Evolutionary conservation across 2,888 invertebrate species (phyloP).

Genomic region (Erynnis tages): DNA sequence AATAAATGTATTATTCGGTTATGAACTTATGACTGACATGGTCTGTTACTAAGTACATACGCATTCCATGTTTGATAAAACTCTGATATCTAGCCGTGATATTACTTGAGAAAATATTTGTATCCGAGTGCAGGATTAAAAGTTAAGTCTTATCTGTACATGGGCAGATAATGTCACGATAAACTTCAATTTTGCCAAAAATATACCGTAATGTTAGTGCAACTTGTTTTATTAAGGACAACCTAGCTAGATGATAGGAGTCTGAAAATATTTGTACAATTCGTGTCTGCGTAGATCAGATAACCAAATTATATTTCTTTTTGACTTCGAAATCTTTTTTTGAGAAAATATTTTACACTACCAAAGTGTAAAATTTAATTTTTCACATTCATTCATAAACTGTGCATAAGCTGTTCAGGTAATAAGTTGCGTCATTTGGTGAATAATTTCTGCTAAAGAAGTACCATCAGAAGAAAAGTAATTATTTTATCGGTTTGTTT

Average conservation of each 20-base stretch:
- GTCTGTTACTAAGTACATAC: not conserved
- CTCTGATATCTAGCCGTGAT: conserved; percentile 4
- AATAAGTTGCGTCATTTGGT: too few relatives aligned
- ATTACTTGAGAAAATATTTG: conserved; percentile 13
- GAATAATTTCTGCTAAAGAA: too few relatives aligned
- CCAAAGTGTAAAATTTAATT: too few relatives aligned
- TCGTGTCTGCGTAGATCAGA: not conserved
- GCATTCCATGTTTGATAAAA: not conserved
- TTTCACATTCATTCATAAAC: too few relatives aligned
- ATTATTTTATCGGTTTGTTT: too few relatives aligned
- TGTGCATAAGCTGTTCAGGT: too few relatives aligned
- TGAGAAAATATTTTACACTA: too few relatives aligned
- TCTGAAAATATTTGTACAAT: not conserved
- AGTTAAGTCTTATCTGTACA: conserved; percentile 24
- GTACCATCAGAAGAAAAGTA: too few relatives aligned
- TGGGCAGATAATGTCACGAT: conserved; percentile 13
- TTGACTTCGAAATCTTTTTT: not conserved
- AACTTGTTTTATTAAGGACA: conserved; percentile 2
- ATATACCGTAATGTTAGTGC: not conserved
- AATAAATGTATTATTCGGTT: too few relatives aligned
- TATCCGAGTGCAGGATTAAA: conserved; percentile 5
- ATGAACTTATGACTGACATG: too few relatives aligned
- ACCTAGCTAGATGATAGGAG: not conserved
- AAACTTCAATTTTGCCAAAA: conserved; percentile 5
- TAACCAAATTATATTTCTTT: not conserved